A percentile compares a stretch with the other conserved stretches of the same genome.
These are phyloP conservation scores for Nephotettix cincticeps DNA, from an alignment of 1,140 invertebrate species.

Conservation along the genomic window DNA sequence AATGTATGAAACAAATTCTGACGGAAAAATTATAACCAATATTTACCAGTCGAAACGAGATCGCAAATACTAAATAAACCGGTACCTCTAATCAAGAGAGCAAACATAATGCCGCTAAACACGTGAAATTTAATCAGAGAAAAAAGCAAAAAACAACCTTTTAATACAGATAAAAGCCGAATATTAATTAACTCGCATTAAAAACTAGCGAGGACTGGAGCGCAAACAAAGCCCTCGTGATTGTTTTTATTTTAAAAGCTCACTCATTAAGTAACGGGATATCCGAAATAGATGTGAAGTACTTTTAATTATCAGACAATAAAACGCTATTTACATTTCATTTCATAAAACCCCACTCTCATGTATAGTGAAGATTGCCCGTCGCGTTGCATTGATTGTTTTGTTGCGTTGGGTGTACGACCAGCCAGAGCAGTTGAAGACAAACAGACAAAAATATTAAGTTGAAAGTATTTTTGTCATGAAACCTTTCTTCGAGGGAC, in stretches of 20 bases:
- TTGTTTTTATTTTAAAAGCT: slow-evolving; percentile 13
- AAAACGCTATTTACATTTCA: slow-evolving; percentile 15
- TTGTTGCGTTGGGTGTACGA: too few species aligned
- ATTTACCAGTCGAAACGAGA: too few species aligned
- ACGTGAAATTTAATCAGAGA: slow-evolving; percentile 2
- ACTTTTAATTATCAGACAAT: slow-evolving; percentile 15
- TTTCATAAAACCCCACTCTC: neutral
- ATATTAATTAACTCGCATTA: slow-evolving; percentile 11
- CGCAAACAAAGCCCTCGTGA: slow-evolving; percentile 8
- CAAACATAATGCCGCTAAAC: neutral
- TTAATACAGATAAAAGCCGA: slow-evolving; percentile 11
- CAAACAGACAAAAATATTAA: too few species aligned
- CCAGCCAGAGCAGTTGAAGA: too few species aligned
- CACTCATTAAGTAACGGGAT: slow-evolving; percentile 7
- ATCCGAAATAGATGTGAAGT: slow-evolving; percentile 6
- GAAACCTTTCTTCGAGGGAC: too few species aligned
- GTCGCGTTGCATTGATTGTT: too few species aligned
- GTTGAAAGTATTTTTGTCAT: too few species aligned
- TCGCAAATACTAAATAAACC: too few species aligned
- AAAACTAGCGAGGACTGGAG: neutral
- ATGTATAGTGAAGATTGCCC: neutral
- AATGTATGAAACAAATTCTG: too few species aligned
- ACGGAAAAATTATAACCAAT: too few species aligned
- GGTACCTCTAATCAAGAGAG: too few species aligned
- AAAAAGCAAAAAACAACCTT: slow-evolving; percentile 12